A percentile compares a stretch with the other conserved stretches of the same genome.
phyloP scores from a whole-genome alignment of 2,797 vertebrate genomes.

The Tragopan temminckii region DNA sequence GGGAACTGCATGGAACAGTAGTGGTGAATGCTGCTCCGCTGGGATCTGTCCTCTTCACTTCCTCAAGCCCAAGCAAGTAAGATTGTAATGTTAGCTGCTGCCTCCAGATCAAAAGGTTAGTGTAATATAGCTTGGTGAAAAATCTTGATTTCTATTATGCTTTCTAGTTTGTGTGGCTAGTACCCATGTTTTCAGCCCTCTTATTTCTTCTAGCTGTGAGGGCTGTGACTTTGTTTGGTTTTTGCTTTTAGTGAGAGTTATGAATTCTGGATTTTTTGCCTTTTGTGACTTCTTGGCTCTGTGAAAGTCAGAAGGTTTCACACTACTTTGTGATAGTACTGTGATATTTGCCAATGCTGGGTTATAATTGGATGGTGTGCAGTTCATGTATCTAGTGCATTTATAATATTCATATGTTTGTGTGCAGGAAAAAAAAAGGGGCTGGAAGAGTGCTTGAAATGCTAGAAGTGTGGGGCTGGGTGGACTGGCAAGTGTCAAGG shows the following conservation, averaged over 20 bases:
- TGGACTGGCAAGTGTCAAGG: neutral
- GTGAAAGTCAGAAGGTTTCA: slow-evolving; percentile 2
- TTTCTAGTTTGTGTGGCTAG: neutral
- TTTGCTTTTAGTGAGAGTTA: neutral
- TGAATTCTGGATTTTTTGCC: neutral
- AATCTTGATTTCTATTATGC: neutral
- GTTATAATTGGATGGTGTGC: neutral
- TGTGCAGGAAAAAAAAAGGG: neutral
- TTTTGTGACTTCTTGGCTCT: neutral
- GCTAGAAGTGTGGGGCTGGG: neutral
- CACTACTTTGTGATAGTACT: slow-evolving; percentile 7
- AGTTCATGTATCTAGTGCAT: neutral
- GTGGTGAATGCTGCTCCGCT: neutral
- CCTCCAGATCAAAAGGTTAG: neutral
- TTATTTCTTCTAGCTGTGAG: neutral
- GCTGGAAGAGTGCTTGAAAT: neutral
- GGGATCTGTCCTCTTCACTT: neutral
- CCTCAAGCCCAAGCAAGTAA: neutral
- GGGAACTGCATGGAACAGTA: neutral
- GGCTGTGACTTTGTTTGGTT: neutral
- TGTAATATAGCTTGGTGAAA: neutral
- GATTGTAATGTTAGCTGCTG: neutral
- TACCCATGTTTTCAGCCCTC: neutral
- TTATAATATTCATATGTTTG: neutral
- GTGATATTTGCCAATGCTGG: neutral